Percentiles rank a stretch among this genome's conserved stretches.
Conservation (phyloP, 2,888 invertebrate species). For the Quadroppia sp. region DNA sequence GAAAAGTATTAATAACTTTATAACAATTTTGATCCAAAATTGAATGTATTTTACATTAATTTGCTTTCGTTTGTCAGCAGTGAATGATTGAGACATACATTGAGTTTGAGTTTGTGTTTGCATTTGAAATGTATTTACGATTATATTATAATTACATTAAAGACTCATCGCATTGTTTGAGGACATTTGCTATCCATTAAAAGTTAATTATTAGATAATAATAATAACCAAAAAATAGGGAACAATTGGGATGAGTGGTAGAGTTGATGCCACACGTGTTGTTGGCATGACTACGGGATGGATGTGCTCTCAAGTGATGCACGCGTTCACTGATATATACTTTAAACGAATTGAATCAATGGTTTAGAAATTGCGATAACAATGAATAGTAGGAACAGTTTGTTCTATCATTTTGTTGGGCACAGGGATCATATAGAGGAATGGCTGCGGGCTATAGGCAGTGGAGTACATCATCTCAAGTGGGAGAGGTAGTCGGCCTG, state of each 20-base stretch:
- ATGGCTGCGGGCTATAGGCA: slow-evolving; percentile 34
- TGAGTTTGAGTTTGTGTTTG: too few species aligned
- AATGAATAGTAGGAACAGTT: neutral
- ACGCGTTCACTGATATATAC: neutral
- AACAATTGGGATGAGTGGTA: neutral
- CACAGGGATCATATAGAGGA: slow-evolving; percentile 26
- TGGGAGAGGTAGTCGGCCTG: slow-evolving; percentile 33
- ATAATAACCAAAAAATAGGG: neutral
- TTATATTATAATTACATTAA: neutral
- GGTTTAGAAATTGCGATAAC: neutral
- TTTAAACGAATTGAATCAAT: slow-evolving; percentile 18
- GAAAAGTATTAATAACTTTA: too few species aligned
- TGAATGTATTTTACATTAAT: too few species aligned
- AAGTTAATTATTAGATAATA: neutral
- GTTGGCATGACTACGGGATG: slow-evolving; percentile 28
- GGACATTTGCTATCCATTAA: neutral
- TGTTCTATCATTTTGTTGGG: neutral
- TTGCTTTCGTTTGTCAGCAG: too few species aligned
- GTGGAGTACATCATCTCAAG: slow-evolving; percentile 35
- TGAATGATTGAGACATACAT: too few species aligned
- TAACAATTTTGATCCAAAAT: too few species aligned
- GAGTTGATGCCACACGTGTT: slow-evolving; percentile 27
- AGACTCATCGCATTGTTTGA: neutral
- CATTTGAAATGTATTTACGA: neutral
- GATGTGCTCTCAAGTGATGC: slow-evolving; percentile 17